A percentile compares a stretch with the other conserved stretches of the same genome.
Conservation (phyloP, 2,888 invertebrate genomes). For the Trichacis sp. region DNA sequence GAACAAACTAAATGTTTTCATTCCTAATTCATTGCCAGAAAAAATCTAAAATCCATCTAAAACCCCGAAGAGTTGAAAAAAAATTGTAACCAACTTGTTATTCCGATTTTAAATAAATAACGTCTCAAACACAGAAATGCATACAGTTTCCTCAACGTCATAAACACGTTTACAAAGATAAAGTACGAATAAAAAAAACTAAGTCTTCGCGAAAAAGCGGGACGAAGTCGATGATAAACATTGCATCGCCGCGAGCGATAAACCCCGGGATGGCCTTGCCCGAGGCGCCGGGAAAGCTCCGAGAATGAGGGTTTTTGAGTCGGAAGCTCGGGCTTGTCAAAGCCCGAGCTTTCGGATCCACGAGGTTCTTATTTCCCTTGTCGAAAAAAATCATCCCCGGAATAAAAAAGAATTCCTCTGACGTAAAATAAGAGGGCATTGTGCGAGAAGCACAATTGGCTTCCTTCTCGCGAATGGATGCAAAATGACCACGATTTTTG, state of each 20-base stretch:
- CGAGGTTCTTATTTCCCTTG: not conserved
- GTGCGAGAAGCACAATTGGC: constrained; percentile 1
- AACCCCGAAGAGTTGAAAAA: no score
- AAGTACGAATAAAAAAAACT: not conserved
- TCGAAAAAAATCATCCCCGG: not conserved
- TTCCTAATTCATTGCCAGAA: no score
- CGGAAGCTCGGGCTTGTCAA: constrained; percentile 24
- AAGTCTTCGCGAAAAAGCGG: constrained; percentile 31
- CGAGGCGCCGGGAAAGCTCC: constrained; percentile 11
- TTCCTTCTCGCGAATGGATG: constrained; percentile 31
- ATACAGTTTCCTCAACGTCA: no score
- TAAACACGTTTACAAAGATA: not conserved
- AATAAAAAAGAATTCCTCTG: not conserved
- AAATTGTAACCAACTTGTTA: no score
- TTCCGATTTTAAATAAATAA: no score
- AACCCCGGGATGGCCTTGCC: constrained; percentile 1
- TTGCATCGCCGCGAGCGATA: not conserved
- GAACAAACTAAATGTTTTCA: no score
- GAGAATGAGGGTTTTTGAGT: constrained; percentile 27
- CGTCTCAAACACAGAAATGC: no score
- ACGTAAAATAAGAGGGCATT: not conserved
- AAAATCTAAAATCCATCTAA: no score
- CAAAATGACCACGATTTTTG: constrained; percentile 41
- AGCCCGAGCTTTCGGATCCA: constrained; percentile 19
- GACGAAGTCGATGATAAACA: constrained; percentile 39